These are phyloP conservation scores for Notothenia rossii DNA, from an alignment of 2,113 vertebrate species.

Conservation along the genomic window DNA sequence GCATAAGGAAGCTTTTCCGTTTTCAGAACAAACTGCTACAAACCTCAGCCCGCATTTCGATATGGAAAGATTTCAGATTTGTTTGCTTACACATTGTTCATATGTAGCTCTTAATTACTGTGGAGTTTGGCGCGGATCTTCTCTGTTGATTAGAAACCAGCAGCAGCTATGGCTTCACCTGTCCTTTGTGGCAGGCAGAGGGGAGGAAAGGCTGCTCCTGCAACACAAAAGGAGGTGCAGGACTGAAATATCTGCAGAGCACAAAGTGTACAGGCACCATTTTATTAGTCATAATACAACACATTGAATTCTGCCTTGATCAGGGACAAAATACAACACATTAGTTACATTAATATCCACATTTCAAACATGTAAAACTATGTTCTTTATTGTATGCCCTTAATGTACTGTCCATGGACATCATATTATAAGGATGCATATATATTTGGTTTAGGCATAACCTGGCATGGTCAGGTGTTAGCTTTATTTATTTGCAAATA, in stretches of 20 bases:
- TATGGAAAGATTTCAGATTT: slow-evolving; percentile 25
- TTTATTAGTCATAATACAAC: slow-evolving; percentile 2
- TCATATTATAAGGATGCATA: neutral
- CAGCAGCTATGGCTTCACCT: slow-evolving; percentile 49
- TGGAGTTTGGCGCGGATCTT: slow-evolving; percentile 29
- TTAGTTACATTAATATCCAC: neutral
- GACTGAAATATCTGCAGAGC: slow-evolving; percentile 39
- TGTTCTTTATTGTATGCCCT: too few species aligned
- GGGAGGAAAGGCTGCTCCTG: slow-evolving; percentile 18
- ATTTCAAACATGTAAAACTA: neutral
- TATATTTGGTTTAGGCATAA: neutral
- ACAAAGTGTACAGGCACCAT: slow-evolving; percentile 12
- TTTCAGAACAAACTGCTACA: slow-evolving; percentile 21
- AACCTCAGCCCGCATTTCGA: slow-evolving; percentile 24
- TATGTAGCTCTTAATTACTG: slow-evolving; percentile 29
- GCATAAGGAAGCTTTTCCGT: slow-evolving; percentile 25
- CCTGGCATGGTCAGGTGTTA: slow-evolving; percentile 15
- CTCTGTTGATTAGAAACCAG: slow-evolving; percentile 37
- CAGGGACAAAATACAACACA: neutral
- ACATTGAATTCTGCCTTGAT: neutral
- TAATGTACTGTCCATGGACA: neutral
- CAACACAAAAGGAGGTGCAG: slow-evolving; percentile 59
- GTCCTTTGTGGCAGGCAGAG: slow-evolving; percentile 48
- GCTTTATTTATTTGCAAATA: neutral
- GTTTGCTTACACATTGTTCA: slow-evolving; percentile 14